Evolutionary conservation across 1,140 invertebrate genomes (phyloP), one percentile per base, ranked within the genome.

Genomic region (Aphaenogaster ashmeadi): DNA sequence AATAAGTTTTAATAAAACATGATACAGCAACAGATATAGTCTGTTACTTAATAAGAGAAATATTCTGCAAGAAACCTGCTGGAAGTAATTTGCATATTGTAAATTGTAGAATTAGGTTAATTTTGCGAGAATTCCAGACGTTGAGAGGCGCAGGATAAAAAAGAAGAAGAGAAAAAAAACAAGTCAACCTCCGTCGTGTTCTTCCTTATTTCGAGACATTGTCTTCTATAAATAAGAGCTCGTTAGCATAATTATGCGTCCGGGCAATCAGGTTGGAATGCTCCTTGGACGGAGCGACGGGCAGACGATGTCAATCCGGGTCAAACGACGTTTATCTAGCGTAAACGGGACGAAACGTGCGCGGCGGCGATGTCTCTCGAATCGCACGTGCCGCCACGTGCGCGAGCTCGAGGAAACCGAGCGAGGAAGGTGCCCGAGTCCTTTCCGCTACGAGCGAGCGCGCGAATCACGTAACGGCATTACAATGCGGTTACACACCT

Each of bases 231-330:
- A 88, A 89, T 85, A 88, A 52, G 71, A 78, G 36, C 36, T 79
- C 44, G 44, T 89, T 88, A 89, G 87, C 88, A 89, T 89, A 86
- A 88, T 89, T 89, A 89, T 83, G 78, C 67, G 86, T 67, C 87
- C 78, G 71, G 27, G 33, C 87, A 79, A 89, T 88, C 72, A 41
- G 52, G 38, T 50, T 21, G 56, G 77, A 54, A 78, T 88, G 33
- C 33, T 62, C 41, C 38, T 60, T 60, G 69, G 15, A 66, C 72
- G 44, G 64, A 78, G 72, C 56, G 67, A 18, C 47, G 4, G 47
- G 66, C 56, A 56, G 86, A 52, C 77, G 54, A 77, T 89, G 88
- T 89, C 77, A 88, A 88, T 88, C 54, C 86, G 58, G 87, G 87
- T 88, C 87, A 88, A 88, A 87, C 50, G 77, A 58, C 54, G 27